Evolutionary conservation across 1,140 invertebrate genomes (phyloP), one percentile per base, ranked within the genome.

Genomic region (Achroia grisella): DNA sequence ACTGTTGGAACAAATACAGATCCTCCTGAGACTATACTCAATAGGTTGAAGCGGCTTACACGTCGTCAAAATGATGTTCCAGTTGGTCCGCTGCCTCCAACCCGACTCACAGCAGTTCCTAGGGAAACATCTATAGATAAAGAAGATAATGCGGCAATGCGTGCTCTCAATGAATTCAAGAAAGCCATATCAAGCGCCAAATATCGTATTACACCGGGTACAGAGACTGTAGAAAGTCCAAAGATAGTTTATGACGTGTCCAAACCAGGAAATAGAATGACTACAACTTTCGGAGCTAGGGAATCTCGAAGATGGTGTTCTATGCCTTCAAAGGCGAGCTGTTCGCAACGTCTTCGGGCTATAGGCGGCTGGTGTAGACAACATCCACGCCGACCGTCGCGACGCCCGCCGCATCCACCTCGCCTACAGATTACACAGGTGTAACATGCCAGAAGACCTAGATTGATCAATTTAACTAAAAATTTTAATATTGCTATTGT

Each of bases 1-100:
- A 72, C 69, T 11, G 69, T 85, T n/a, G 78, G 78, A 6, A 85
- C 81, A 0, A 85, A 85, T 42, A 85, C 80, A 1, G 80, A 84
- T 28, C 71, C 80, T 4, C 72, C 74, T 0, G 62, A 59, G 0
- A 73, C 66, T 4, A 15, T 81, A 27, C 15, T 73, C 17, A 51
- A 34, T 39, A 63, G 48, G 48, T 33, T 73, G 40, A 67, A 58
- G 32, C 10, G 34, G 28, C 39, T 69, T 12, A 48, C 70, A 13
- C 66, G 52, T 52, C 49, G 53, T 11, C 52, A 56, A 44, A 49
- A 68, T 27, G 51, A 69, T 11, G 51, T 46, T 0, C 43, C 48
- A 0, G 32, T 56, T 13, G 52, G 46, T 1, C 31, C 44, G 13
- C 64, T 68, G 13, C 57, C 68, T 5, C 62, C 75, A 1, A 65